Evolutionary conservation across 2,888 invertebrate species (phyloP), one percentile per base, ranked within the genome.

Genomic region (Danaus chrysippus): DNA sequence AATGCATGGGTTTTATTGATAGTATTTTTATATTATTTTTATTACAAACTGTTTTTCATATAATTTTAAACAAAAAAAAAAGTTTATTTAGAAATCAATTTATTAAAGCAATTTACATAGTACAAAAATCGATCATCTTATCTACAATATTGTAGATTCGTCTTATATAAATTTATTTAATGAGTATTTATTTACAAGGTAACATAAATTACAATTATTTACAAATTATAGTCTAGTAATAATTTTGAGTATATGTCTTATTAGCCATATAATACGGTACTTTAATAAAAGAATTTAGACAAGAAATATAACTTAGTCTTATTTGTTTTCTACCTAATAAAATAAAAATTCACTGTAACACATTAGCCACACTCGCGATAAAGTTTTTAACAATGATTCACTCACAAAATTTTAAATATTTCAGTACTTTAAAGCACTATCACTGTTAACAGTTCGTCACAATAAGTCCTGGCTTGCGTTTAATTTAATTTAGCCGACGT

Each of bases 401-500:
- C 78, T 81, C 76, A 76, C 76, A 73, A 72, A 66, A 68, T 67
- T 66, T 71, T 73, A 75, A 77, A 76, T 73, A 76, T 78, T 71
- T 66, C 66, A 73, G 69, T 73, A 74, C 75, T 75, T 73, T 72
- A 74, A 71, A 75, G 73, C 77, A 78, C 78, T 75, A 74, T 76
- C 81, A 82, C 78, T 68, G 59, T 55, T 61, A 61, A 68, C 49
- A 55, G 56, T 65, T 65, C 43, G 44, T 54, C 52, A 53, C 54
- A 58, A 53, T 58, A 55, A 57, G 42, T 58, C 49, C 10, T 17
- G 15, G 49, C 17, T 10, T 49, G 9, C 17, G 17, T 49, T 17
- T 10, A 17, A 49, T 49, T 44, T 46, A n/a, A 57, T 61, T 92
- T 93, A 93, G 78, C 96, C 95, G 70, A 96, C 94, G 79, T 93